Evolutionary conservation across 2,797 vertebrate species (phyloP).

Genomic region (Smutsia gigantea): DNA sequence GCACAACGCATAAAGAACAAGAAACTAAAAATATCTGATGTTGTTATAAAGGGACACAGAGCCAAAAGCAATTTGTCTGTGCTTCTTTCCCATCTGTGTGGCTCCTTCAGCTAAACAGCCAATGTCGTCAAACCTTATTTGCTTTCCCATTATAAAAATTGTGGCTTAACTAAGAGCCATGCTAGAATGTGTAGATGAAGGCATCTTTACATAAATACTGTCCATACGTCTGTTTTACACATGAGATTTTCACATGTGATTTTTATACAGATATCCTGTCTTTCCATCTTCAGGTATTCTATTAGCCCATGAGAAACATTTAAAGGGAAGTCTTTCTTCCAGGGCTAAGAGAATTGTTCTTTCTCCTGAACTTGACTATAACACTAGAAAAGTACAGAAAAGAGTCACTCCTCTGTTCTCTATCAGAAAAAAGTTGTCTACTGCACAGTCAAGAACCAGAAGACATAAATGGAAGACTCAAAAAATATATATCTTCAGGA

Average conservation of each 20-base stretch:
- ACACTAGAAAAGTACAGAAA: not conserved
- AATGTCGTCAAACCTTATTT: slow-evolving; percentile 73
- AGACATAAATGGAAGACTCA: not conserved
- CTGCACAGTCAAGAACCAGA: not conserved
- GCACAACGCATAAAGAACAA: slow-evolving; percentile 63
- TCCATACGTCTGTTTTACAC: slow-evolving; percentile 55
- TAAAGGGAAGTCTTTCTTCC: not conserved
- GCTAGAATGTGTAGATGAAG: slow-evolving; percentile 67
- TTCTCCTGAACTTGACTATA: slow-evolving; percentile 4
- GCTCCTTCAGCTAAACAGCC: slow-evolving; percentile 68
- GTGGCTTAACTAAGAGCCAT: slow-evolving; percentile 65
- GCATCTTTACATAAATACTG: slow-evolving; percentile 73
- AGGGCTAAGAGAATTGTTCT: not conserved
- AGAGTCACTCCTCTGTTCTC: not conserved
- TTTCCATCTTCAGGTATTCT: slow-evolving; percentile 52
- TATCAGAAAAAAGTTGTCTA: slow-evolving; percentile 5
- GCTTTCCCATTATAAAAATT: slow-evolving; percentile 70
- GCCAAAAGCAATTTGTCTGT: slow-evolving; percentile 70
- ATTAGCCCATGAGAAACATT: slow-evolving; percentile 9
- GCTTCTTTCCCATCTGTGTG: slow-evolving; percentile 75
- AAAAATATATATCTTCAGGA: no score
- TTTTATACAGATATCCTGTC: slow-evolving; percentile 53
- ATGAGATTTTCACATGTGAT: slow-evolving; percentile 67
- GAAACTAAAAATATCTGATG: slow-evolving; percentile 75
- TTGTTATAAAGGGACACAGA: slow-evolving; percentile 76